Evolutionary conservation across 1,140 invertebrate genomes (phyloP).

Genomic region (Heliconius eleuchia): DNA sequence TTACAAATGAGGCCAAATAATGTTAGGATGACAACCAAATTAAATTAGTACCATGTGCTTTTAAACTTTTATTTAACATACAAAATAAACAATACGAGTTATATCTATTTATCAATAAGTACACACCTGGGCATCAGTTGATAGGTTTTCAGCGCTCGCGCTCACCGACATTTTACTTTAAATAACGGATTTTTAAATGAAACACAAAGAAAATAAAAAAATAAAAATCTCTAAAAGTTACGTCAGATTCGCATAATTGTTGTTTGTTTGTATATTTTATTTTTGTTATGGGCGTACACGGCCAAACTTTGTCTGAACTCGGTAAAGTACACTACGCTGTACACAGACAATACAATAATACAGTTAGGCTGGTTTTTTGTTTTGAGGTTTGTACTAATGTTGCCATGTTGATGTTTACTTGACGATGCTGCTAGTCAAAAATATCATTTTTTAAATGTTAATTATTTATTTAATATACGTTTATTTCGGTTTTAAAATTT

Average conservation of each 20-base stretch:
- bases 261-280: slow-evolving; percentile 46
- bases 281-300: slow-evolving; percentile 43
- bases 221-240: slow-evolving; percentile 43
- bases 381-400: slow-evolving; percentile 23
- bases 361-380: slow-evolving; percentile 33
- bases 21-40: neutral
- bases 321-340: slow-evolving; percentile 14
- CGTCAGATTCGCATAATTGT: slow-evolving; percentile 59
- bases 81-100: neutral
- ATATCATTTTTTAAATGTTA: no score
- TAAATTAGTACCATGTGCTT: neutral
- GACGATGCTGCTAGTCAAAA: neutral
- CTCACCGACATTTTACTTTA: slow-evolving; percentile 83
- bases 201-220: slow-evolving; percentile 43
- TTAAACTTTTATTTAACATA: neutral
- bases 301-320: slow-evolving; percentile 21
- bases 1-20: slow-evolving; percentile 25
- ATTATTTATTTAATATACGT: no score
- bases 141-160: slow-evolving; percentile 85
- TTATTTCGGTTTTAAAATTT: no score
- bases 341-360: slow-evolving; percentile 30
- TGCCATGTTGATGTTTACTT: slow-evolving; percentile 1
- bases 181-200: slow-evolving; percentile 35
- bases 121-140: slow-evolving; percentile 83
- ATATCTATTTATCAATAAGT: slow-evolving; percentile 30